Conservation (phyloP, 2,797 vertebrate genomes). For the Hoplostethus mediterraneus region DNA sequence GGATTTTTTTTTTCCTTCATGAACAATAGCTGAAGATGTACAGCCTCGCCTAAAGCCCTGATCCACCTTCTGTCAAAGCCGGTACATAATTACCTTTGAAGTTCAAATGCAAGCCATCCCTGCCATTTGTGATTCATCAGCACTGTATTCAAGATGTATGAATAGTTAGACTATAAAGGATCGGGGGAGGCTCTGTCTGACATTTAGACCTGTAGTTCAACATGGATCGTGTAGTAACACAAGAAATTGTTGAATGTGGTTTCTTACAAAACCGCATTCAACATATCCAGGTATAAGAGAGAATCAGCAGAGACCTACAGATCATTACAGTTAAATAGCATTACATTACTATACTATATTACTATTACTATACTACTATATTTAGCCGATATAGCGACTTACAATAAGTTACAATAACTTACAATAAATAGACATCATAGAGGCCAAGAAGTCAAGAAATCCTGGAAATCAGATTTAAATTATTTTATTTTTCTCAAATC, state of each 20-base stretch:
- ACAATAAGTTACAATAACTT: too few relatives aligned
- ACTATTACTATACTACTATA: too few relatives aligned
- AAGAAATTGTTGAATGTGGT: background rate
- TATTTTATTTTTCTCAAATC: too few relatives aligned
- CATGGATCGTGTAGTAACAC: background rate
- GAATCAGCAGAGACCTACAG: background rate
- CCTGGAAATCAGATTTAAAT: too few relatives aligned
- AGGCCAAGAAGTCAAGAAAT: too few relatives aligned
- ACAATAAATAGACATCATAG: too few relatives aligned
- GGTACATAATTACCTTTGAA: background rate
- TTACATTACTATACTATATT: too few relatives aligned
- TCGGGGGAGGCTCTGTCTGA: background rate
- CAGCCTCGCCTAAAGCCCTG: too few relatives aligned
- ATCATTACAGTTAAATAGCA: too few relatives aligned
- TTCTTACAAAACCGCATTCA: background rate
- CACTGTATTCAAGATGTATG: slow-evolving; percentile 3
- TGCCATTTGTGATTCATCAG: slow-evolving; percentile 34
- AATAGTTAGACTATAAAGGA: slow-evolving; percentile 2
- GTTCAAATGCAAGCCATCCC: background rate
- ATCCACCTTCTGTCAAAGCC: slow-evolving; percentile 24
- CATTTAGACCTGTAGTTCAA: background rate
- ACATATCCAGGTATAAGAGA: background rate
- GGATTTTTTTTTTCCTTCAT: too few relatives aligned
- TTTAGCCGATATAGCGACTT: too few relatives aligned
- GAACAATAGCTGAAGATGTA: too few relatives aligned